These are phyloP conservation scores for Chaetogeoica ovagalla DNA, from an alignment of 2,888 invertebrate genomes.

Conservation along the genomic window DNA sequence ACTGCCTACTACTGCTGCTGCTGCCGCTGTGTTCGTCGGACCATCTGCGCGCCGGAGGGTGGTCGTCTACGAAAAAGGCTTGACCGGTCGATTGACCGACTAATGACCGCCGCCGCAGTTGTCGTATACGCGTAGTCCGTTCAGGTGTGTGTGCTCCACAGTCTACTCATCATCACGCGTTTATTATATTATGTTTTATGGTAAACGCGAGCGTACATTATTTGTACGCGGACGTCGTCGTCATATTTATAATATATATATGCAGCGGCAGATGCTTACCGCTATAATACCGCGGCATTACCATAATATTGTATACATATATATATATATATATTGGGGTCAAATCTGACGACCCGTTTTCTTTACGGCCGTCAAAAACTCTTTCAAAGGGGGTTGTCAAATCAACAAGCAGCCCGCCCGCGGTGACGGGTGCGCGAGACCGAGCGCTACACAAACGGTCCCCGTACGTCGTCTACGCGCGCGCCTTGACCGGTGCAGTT, in stretches of 20 bases:
- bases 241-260: neutral
- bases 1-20: neutral
- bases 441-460: neutral
- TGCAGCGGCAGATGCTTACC: conserved; percentile 19
- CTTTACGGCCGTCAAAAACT: conserved; percentile 32
- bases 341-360: conserved; percentile 17
- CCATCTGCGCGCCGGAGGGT: conserved; percentile 48
- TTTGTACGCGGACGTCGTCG: neutral
- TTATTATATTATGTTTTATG: neutral
- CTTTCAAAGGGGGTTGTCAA: conserved; percentile 38
- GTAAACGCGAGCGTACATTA: too few species aligned
- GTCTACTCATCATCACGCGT: neutral
- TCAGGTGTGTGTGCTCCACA: conserved; percentile 24
- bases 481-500: too few species aligned
- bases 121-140: neutral
- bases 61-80: conserved; percentile 43
- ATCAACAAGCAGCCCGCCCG: conserved; percentile 28
- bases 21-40: neutral
- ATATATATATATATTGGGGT: conserved; percentile 4
- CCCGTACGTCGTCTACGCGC: neutral
- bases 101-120: conserved; percentile 40
- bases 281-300: conserved; percentile 5
- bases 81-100: conserved; percentile 52
- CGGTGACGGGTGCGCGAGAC: neutral
- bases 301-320: neutral